Evolutionary conservation across 2,113 vertebrate genomes (phyloP).

Genomic region (Tetrao urogallus): DNA sequence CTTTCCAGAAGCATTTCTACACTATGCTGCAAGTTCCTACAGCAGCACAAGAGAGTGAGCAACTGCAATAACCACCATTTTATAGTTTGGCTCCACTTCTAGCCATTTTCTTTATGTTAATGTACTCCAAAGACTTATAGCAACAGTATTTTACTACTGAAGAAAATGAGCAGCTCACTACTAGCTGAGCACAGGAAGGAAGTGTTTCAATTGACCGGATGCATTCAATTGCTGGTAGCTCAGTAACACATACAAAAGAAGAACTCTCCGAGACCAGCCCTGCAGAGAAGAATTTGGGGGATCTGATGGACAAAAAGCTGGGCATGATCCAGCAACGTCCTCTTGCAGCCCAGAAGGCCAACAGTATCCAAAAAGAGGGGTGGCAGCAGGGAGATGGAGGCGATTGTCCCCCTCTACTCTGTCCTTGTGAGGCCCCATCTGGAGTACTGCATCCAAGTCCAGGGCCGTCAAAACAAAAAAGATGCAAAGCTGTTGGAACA

Average conservation of each 20-base stretch:
- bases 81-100: neutral
- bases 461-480: no score
- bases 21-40: neutral
- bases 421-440: no score
- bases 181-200: neutral
- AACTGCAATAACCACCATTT: neutral
- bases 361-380: no score
- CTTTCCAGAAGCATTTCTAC: neutral
- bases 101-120: neutral
- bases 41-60: neutral
- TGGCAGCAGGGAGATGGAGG: no score
- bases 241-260: neutral
- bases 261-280: no score
- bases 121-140: neutral
- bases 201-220: neutral
- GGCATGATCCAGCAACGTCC: no score
- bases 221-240: neutral
- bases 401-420: no score
- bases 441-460: no score
- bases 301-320: no score
- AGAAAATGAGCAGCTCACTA: neutral
- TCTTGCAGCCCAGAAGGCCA: no score
- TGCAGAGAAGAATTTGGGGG: no score
- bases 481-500: no score
- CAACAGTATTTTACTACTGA: neutral